phyloP scores from a whole-genome alignment of 2,888 invertebrate genomes.

The Itoplectis maculator region DNA sequence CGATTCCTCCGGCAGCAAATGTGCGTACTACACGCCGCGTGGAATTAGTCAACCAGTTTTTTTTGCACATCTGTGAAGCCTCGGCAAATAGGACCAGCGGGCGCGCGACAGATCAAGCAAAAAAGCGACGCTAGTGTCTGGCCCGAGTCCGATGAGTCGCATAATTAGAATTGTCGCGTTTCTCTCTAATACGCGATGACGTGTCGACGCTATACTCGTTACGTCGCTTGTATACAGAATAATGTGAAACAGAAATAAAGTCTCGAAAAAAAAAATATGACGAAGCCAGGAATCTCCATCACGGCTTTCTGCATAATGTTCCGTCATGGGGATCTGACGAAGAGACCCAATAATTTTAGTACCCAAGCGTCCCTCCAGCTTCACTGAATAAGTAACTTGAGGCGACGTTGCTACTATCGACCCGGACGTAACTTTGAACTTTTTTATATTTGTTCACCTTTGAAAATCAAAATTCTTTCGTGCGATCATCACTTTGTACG shows the following conservation, averaged over 20 bases:
- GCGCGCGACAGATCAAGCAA: not conserved
- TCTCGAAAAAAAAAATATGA: not conserved
- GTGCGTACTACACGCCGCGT: constrained; percentile 7
- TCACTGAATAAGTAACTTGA: too few species aligned
- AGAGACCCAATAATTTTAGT: not conserved
- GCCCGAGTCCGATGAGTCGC: constrained; percentile 62
- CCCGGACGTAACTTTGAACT: too few species aligned
- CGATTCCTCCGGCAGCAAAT: constrained; percentile 27
- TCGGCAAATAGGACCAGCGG: constrained; percentile 33
- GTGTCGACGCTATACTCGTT: constrained; percentile 42
- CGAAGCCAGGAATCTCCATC: constrained; percentile 20
- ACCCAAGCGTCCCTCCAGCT: not conserved
- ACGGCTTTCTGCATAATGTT: constrained; percentile 3
- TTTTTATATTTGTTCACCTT: too few species aligned
- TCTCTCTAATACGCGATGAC: constrained; percentile 63
- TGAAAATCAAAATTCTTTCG: too few species aligned
- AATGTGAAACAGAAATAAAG: constrained; percentile 25
- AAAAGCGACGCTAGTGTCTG: constrained; percentile 57
- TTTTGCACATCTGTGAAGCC: constrained; percentile 54
- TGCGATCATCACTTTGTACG: too few species aligned
- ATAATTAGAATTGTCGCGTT: constrained; percentile 60
- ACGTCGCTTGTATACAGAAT: constrained; percentile 8
- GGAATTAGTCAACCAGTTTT: constrained; percentile 66
- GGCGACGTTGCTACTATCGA: too few species aligned
- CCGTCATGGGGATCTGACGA: constrained; percentile 1